Conservation (phyloP, 2,888 invertebrate species). For the Deroplatys truncata region DNA sequence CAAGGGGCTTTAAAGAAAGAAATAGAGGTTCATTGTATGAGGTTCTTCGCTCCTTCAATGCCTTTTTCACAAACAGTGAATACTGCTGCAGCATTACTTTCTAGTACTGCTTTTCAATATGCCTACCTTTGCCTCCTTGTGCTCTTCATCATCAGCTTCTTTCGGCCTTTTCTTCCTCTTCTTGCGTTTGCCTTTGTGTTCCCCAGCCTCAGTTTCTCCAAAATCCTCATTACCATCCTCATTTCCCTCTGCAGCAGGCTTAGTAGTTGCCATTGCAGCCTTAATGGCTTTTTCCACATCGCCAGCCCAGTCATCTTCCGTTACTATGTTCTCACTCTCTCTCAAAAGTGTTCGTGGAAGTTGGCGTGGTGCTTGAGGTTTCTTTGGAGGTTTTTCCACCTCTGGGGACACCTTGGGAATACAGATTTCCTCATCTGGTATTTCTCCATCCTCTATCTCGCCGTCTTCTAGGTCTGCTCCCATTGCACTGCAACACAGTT, state of each 20-base stretch:
- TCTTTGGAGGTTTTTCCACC: neutral
- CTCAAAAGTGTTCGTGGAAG: neutral
- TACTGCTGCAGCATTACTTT: too few species aligned
- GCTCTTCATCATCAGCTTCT: constrained; percentile 47
- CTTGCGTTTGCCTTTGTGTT: constrained; percentile 42
- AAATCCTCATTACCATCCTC: constrained; percentile 14
- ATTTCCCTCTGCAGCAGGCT: constrained; percentile 56
- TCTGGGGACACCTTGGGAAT: neutral
- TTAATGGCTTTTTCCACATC: constrained; percentile 75
- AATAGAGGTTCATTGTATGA: too few species aligned
- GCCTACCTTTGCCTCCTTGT: constrained; percentile 29
- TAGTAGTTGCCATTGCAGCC: constrained; percentile 59
- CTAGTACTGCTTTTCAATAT: too few species aligned
- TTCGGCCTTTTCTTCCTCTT: constrained; percentile 34
- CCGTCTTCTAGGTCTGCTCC: constrained; percentile 27
- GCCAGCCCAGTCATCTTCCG: constrained; percentile 70
- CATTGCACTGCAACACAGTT: neutral
- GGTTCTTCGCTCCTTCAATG: too few species aligned
- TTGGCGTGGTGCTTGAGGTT: neutral
- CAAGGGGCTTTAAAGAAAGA: too few species aligned
- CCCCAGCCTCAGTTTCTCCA: neutral
- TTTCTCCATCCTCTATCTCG: constrained; percentile 30
- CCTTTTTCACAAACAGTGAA: too few species aligned
- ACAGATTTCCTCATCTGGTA: constrained; percentile 23
- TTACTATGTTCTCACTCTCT: constrained; percentile 38